Evolutionary conservation across 2,113 vertebrate genomes (phyloP), one percentile per base, ranked within the genome.

Genomic region (Strigops habroptila): DNA sequence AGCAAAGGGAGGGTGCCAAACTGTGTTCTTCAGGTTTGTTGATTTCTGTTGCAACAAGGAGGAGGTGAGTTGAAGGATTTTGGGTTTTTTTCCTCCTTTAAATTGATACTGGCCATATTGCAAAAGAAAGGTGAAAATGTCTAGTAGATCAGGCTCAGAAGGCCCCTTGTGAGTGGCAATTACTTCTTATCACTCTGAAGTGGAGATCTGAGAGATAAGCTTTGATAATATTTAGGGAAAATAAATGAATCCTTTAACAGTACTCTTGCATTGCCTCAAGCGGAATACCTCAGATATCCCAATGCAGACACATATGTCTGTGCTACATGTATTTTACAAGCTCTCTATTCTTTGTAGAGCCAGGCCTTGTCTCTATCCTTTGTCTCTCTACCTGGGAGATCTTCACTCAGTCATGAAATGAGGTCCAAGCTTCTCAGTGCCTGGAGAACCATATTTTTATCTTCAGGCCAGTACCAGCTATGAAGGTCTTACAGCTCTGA

Each of bases 261-360:
- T 25, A n/a, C 8, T 49, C 10, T 14, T 59, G 14, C n/a, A 28
- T 41, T 73, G 17, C 14, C 17, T 53, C 12, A 24, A 48, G 55
- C 3, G 4, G 5, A 24, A 6, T 30, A n/a, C 28, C 18, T 90
- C 52, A 80, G n/a, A 15, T 22, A 71, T 24, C 9, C 10, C 37
- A 48, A 1, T 9, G n/a, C 14, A 68, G 57, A 37, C 0, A 0
- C 8, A 22, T 18, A 17, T 31, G 25, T 7, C 31, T 82, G 11
- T 67, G 10, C 10, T 18, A 44, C 1, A 1, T 1, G 1, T 27
- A 52, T 85, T 88, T 91, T 52, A 43, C 5, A 52, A 31, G 9
- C 18, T 64, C 18, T 63, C n/a, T 90, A 22, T 2, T 82, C 24
- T 41, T 60, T 39, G 11, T 44, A 51, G 9, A 9, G 9, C 30